These are phyloP conservation scores for Bombyx mandarina DNA, from an alignment of 1,140 invertebrate species.

Conservation along the genomic window DNA sequence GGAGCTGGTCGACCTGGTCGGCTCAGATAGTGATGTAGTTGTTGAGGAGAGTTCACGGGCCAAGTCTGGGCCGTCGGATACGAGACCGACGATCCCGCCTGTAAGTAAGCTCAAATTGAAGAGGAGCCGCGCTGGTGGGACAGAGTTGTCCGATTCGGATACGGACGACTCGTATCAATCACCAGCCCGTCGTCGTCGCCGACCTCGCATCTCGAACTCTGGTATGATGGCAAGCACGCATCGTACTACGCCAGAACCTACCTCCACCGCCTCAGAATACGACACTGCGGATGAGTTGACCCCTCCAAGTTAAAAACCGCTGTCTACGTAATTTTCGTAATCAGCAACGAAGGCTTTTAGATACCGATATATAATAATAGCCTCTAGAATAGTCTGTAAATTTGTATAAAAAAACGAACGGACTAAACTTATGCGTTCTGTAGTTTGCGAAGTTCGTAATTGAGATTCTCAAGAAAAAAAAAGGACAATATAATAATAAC, in stretches of 20 bases:
- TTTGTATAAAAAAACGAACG: too few relatives aligned
- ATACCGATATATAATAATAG: too few relatives aligned
- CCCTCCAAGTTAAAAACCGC: too few relatives aligned
- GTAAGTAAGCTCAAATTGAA: slow-evolving; percentile 42
- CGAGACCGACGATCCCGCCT: slow-evolving; percentile 10
- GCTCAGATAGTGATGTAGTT: slow-evolving; percentile 73
- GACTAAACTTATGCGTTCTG: too few relatives aligned
- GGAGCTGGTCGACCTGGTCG: slow-evolving; percentile 71
- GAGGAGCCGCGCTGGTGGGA: slow-evolving; percentile 15
- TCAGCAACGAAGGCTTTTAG: too few relatives aligned
- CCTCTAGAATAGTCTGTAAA: too few relatives aligned
- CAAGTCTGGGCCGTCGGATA: slow-evolving; percentile 12
- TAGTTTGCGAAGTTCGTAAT: too few relatives aligned
- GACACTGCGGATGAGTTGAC: too few relatives aligned
- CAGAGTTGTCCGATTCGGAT: slow-evolving; percentile 18
- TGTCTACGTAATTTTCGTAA: too few relatives aligned
- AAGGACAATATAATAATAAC: too few relatives aligned
- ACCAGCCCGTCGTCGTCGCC: slow-evolving; percentile 12
- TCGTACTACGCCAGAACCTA: slow-evolving; percentile 8
- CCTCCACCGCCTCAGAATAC: slow-evolving; percentile 10
- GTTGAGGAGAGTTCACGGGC: slow-evolving; percentile 50
- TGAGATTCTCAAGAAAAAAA: too few relatives aligned
- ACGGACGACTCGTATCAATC: slow-evolving; percentile 33
- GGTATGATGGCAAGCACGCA: slow-evolving; percentile 5
- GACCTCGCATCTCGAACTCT: slow-evolving; percentile 5